Conservation (phyloP, 2,113 vertebrate species). For the Paedocypris sp. region DNA sequence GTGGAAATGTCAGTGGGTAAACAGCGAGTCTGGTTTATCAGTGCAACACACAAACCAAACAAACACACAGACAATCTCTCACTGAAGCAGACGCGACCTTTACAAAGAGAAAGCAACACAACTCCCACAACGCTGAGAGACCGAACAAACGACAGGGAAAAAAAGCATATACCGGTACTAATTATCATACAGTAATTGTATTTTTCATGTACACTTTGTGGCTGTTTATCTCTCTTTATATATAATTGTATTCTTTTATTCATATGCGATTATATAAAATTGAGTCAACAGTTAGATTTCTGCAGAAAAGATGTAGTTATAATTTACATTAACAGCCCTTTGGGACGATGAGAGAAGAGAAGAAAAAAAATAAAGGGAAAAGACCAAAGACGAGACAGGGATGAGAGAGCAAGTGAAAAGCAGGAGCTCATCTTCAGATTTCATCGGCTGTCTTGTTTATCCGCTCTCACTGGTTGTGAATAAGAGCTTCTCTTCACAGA, state of each 20-base stretch:
- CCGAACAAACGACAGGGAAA: not conserved
- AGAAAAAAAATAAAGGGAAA: not conserved
- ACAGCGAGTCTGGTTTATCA: not conserved
- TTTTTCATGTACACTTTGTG: no score
- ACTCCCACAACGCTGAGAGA: conserved; percentile 1
- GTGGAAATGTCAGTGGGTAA: conserved; percentile 7
- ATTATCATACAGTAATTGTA: no score
- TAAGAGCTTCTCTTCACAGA: not conserved
- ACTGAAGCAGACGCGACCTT: conserved; percentile 15
- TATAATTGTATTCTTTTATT: no score
- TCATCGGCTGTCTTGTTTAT: not conserved
- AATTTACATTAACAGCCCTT: no score
- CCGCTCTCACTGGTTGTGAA: not conserved
- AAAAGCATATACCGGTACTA: no score
- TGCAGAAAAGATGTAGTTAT: no score
- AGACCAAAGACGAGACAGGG: not conserved
- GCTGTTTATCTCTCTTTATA: no score
- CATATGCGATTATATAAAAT: no score
- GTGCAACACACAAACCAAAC: conserved; percentile 6
- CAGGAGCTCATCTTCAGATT: not conserved
- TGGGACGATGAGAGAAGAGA: not conserved
- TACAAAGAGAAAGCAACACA: not conserved
- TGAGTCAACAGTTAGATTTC: no score
- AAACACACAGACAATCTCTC: not conserved
- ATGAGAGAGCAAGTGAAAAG: not conserved